Base-by-base conservation (phyloP, 2,113 vertebrate species). In the Tinamus guttatus region DNA sequence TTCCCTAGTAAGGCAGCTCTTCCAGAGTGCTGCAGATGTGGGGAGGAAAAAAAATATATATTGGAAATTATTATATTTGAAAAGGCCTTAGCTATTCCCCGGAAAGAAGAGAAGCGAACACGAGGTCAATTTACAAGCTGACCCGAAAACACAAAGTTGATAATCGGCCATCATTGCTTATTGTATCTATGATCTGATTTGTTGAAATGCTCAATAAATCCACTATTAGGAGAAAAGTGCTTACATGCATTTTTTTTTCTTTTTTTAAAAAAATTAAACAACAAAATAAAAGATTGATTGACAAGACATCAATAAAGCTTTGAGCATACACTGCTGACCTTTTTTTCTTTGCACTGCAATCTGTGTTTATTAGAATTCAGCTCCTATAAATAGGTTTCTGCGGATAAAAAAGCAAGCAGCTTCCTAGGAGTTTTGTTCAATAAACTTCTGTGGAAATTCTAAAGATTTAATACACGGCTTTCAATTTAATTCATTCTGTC, bases 301-400 rank as follows among this genome's bases (percentile, higher is more conserved):
- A 98, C 98, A 98, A 96, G 97, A 97, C 98, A 97, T 98, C 98
- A 98, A 98, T 98, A 98, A 98, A 98, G 95, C 96, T 56, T 52
- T 89, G 91, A 74, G 89, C 88, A 95, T 95, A 97, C 94, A 88
- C 96, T 94, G 95, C 84, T 98, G 98, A 98, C 98, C 98, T 98
- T 94, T 95, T 94, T 95, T 94, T 80, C 93, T 91, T 87, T 90
- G 88, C 96, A 88, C 95, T 96, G 85, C 98, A 98, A 97, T 98
- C 98, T 97, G 97, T 97, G 95, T 98, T 98, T 98, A 98, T 98
- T 98, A 98, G 98, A 98, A 98, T 97, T 97, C 95, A 92, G 87
- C 68, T 97, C 93, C 97, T 97, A 96, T 97, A 98, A 98, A 97
- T 97, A 97, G 96, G 74, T 98, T 92, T 95, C 96, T 95, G 90